phyloP scores from a whole-genome alignment of 2,888 invertebrate species.

The Hydraecia micacea region DNA sequence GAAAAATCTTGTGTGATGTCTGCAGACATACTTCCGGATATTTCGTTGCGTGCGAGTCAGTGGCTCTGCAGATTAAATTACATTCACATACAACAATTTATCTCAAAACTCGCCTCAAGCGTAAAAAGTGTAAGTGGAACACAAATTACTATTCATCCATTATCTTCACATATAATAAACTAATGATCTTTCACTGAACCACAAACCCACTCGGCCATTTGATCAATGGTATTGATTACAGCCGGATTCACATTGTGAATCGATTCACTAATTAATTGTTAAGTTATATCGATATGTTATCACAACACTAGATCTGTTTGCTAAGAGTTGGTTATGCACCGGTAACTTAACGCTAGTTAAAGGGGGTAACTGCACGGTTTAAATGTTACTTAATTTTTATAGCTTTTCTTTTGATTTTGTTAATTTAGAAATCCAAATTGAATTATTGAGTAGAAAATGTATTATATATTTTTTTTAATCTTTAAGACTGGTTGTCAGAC shows the following conservation, averaged over 20 bases:
- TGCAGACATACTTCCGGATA: background rate
- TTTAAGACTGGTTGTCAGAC: too few relatives aligned
- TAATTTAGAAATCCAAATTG: background rate
- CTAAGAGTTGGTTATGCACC: slow-evolving; percentile 22
- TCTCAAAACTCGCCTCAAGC: slow-evolving; percentile 31
- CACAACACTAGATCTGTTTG: slow-evolving; percentile 45
- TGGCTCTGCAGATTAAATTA: slow-evolving; percentile 15
- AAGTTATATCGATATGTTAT: slow-evolving; percentile 46
- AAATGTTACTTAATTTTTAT: slow-evolving; percentile 5
- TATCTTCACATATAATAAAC: slow-evolving; percentile 30
- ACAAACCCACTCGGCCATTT: slow-evolving; percentile 53
- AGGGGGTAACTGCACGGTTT: slow-evolving; percentile 9
- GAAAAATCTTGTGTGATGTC: background rate
- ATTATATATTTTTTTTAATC: too few relatives aligned
- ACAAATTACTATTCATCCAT: slow-evolving; percentile 37
- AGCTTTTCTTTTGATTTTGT: background rate
- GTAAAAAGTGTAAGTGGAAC: slow-evolving; percentile 45
- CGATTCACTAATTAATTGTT: slow-evolving; percentile 40
- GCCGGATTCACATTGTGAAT: slow-evolving; percentile 32
- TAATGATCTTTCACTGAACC: slow-evolving; percentile 40
- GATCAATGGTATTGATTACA: slow-evolving; percentile 56
- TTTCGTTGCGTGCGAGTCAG: slow-evolving; percentile 19
- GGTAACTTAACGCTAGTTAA: slow-evolving; percentile 18
- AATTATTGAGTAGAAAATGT: background rate
- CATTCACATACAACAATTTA: slow-evolving; percentile 11